Evolutionary conservation across 2,113 vertebrate species (phyloP), one percentile per base, ranked within the genome.

Genomic region (Cyprinodon tularosa): DNA sequence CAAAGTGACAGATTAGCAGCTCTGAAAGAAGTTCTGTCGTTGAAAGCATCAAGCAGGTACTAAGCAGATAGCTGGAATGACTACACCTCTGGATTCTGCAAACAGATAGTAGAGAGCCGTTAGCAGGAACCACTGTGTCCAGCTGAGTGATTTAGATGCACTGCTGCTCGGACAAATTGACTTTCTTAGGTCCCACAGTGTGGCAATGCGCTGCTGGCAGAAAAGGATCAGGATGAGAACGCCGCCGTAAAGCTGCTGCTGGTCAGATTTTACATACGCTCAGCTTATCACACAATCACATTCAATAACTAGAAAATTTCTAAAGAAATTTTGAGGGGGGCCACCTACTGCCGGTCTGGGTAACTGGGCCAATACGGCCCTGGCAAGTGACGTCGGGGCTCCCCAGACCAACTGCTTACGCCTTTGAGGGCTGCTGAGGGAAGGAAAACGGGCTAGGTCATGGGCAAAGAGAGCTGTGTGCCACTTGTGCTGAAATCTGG

Each of bases 1-100:
- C 12, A 84, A 86, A 88, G 70, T 83, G 75, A 86, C 75, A 79
- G 83, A 89, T 89, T 89, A 90, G 73, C 70, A 8, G 68, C 65
- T 73, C 65, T 89, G 77, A 81, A 87, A 87, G 74, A 62, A 79
- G 79, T 78, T 72, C 69, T 75, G 45, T 72, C 84, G 77, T 64
- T 72, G 67, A 70, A 75, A 76, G 72, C 66, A 66, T 82, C 80
- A 83, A 79, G 72, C 60, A 67, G 78, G 77, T 74, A 72, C 71
- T 74, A 29, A 68, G 70, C 81, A 68, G 72, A 80, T 79, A 81
- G 76, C 87, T 80, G 72, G 75, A 86, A 77, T 78, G 85, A 74
- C 71, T 81, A 80, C 82, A 85, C 20, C 29, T 73, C 73, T 80
- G 78, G 80, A 75, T 82, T 66, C 62, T 72, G 77, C 74, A 79